Evolutionary conservation across 2,888 invertebrate species (phyloP), one percentile per base, ranked within the genome.

Genomic region (Tetropium fuscum): DNA sequence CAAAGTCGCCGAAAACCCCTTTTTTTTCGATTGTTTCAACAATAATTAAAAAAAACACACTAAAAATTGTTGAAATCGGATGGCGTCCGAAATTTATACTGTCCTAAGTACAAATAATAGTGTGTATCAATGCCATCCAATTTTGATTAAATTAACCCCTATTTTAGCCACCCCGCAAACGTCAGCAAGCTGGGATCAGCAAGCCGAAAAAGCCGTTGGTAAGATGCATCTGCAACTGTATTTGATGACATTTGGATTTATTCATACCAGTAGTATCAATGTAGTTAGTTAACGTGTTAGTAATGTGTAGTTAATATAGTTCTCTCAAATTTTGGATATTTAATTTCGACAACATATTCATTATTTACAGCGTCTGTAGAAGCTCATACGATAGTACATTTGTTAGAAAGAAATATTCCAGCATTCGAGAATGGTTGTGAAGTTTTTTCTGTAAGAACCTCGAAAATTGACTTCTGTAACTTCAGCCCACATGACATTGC

Each of bases 321-420:
- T n/a, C 13, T 32, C 13, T 32, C 32, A 5, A 13, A n/a, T 27
- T 27, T 10, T 11, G 20, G 43, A 18, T n/a, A 20, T 20, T 43
- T 19, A 22, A 43, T 43, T 7, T 20, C 10, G 19, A 22, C 22
- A 43, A 43, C 22, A 19, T 20, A 13, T 10, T 43, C n/a, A 3
- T 43, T n/a, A 10, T 43, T 19, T 43, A 43, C 22, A 43, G 43
- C 43, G 22, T 43, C 43, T 8, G 20, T 1, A 6, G 25, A 43
- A 10, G 43, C 43, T 20, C 43, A 19, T 20, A 43, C 7, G 3
- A 20, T 6, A 8, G 19, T 19, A 20, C 3, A 43, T n/a, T 43
- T 11, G n/a, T 3, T 18, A 18, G 43, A 43, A 8, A 43, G 20
- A 43, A 43, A 20, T 19, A 43, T 43, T 4, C 43, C 43, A 18